A percentile compares a stretch with the other conserved stretches of the same genome.
Conservation (phyloP, 2,888 invertebrate genomes). For the Zygothrica quintamaculata region DNA sequence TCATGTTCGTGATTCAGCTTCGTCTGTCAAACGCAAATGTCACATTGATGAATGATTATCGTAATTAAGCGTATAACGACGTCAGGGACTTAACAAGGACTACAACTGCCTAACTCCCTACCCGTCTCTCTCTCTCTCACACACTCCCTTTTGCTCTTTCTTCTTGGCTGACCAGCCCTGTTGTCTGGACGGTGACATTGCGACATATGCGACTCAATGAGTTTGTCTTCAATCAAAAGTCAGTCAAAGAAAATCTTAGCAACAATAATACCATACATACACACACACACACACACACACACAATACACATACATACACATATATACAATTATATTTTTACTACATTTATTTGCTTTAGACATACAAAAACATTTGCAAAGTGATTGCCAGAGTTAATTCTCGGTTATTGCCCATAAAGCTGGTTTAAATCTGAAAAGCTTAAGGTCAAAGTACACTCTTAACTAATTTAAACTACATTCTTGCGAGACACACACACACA, state of each 20-base stretch:
- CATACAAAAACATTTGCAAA: too few relatives aligned
- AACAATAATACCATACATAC: background rate
- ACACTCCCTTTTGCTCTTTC: background rate
- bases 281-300: constrained; percentile 6
- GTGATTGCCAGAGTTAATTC: constrained; percentile 41
- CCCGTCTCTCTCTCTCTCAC: background rate
- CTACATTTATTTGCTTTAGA: too few relatives aligned
- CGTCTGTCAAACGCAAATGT: constrained; percentile 78
- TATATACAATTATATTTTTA: background rate
- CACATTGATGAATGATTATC: constrained; percentile 81
- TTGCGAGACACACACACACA: constrained; percentile 12
- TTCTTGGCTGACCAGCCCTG: constrained; percentile 2
- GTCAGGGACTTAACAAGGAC: constrained; percentile 47
- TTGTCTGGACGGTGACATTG: constrained; percentile 56
- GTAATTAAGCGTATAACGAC: constrained; percentile 77
- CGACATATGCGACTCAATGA: constrained; percentile 58
- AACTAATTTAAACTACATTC: constrained; percentile 55
- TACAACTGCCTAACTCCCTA: constrained; percentile 2
- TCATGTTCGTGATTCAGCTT: constrained; percentile 74
- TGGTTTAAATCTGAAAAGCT: constrained; percentile 48
- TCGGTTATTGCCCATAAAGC: constrained; percentile 46
- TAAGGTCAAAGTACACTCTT: constrained; percentile 53
- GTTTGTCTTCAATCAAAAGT: constrained; percentile 54
- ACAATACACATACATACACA: background rate
- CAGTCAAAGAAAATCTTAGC: constrained; percentile 7